phyloP scores from a whole-genome alignment of 2,113 vertebrate species.

The Leucoraja erinaceus region DNA sequence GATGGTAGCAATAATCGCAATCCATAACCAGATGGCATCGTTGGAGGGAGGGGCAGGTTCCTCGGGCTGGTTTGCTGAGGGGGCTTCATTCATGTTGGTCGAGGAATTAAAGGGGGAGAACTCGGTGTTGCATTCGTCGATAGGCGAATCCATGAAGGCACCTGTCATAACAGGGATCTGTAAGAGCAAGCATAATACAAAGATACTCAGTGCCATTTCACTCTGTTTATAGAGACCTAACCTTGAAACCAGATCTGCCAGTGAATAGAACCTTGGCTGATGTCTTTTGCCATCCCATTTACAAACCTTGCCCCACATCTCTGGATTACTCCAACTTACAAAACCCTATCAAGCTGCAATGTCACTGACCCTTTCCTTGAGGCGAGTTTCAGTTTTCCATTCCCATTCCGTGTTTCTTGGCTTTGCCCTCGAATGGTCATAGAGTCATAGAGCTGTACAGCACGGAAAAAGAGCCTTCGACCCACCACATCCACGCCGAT shows the following conservation, averaged over 20 bases:
- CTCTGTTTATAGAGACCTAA: not conserved
- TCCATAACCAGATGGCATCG: slow-evolving; percentile 92
- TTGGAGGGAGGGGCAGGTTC: slow-evolving; percentile 78
- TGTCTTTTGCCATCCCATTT: not conserved
- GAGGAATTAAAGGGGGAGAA: slow-evolving; percentile 95
- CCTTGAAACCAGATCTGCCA: too few relatives aligned
- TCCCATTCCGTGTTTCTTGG: not conserved
- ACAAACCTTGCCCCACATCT: not conserved
- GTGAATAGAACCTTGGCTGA: not conserved
- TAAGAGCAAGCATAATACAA: not conserved
- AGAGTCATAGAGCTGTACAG: too few relatives aligned
- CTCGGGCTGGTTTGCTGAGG: slow-evolving; percentile 64
- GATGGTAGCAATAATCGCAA: slow-evolving; percentile 91
- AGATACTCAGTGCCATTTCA: slow-evolving; percentile 1
- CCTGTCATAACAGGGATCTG: slow-evolving; percentile 97
- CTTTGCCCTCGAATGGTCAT: not conserved
- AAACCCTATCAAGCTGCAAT: not conserved
- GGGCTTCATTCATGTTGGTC: slow-evolving; percentile 75
- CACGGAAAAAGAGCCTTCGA: too few relatives aligned
- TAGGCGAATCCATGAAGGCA: slow-evolving; percentile 94
- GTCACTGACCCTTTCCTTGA: not conserved
- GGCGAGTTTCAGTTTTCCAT: not conserved
- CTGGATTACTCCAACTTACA: not conserved
- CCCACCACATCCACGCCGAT: too few relatives aligned
- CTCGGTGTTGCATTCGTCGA: slow-evolving; percentile 87